Evolutionary conservation across 35 echinoderm and acorn worm species (phyloP), one percentile per base, ranked within the genome.

Genomic region (Chiridota heheva): DNA sequence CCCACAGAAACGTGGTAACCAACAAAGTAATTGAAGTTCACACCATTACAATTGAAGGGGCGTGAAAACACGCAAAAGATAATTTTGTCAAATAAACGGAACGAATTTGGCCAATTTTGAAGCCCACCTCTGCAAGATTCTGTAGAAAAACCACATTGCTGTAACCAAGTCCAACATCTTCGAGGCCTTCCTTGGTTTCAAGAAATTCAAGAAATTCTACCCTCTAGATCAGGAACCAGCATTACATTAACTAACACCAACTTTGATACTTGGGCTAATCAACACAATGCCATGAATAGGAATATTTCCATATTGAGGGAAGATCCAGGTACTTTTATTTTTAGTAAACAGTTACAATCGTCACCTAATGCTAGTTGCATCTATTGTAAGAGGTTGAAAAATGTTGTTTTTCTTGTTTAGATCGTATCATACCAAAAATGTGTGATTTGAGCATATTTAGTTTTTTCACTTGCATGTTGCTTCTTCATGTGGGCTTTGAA

Each of bases 141-240:
- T 69, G 15, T 69, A 39, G 31, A 69, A 39, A 17, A 69, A 69
- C 35, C 65, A 36, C 17, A 38, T 69, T 2, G 36, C 13, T 39
- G n/a, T n/a, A n/a, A n/a, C n/a, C n/a, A 69, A 69, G 41, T 40
- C 65, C 13, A 69, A 69, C 35, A 38, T 69, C 5, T 69, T 38
- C 36, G 33, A 37, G 37, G 29, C 63, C 16, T 66, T 66, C 63
- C 37, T 66, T 66, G 27, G n/a, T 66, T 66, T 66, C 28, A 33
- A n/a, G n/a, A n/a, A n/a, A n/a, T n/a, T 66, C 27, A 66, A 35
- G 17, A 35, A 66, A 31, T 66, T 26, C 37, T 66, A 29, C 17
- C 63, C 63, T 33, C 33, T 66, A 35, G 37, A 26, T 18, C 27
- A 16, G 37, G 27, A 18, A 7, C 29, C 27, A 35, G 63, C 37